phyloP scores from a whole-genome alignment of 2,113 vertebrate species.

The Herpailurus yagouaroundi region DNA sequence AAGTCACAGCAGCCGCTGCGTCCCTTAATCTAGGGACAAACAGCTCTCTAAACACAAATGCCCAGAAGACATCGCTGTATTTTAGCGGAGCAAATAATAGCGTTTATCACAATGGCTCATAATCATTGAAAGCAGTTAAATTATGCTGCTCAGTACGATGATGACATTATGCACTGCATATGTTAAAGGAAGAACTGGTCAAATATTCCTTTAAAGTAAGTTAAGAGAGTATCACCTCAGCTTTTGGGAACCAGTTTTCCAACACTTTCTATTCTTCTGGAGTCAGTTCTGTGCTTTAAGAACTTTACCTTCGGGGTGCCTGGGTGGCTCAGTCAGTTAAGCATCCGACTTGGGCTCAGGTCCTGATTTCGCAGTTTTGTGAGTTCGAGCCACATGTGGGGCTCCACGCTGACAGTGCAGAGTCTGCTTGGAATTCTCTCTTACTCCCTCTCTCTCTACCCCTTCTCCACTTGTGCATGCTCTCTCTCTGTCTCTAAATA shows the following conservation, averaged over 20 bases:
- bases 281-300: not conserved
- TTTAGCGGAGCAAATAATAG: not conserved
- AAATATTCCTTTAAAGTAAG: slow-evolving; percentile 12
- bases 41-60: not conserved
- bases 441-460: too few species aligned
- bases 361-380: too few species aligned
- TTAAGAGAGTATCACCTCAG: not conserved
- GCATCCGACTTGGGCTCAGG: too few species aligned
- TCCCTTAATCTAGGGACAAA: not conserved
- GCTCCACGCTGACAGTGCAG: too few species aligned
- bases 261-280: not conserved
- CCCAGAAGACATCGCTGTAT: not conserved
- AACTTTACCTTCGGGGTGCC: not conserved
- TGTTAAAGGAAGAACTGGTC: not conserved
- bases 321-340: too few species aligned
- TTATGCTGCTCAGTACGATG: not conserved
- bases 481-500: too few species aligned
- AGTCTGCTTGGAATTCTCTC: too few species aligned
- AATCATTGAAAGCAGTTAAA: not conserved
- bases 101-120: not conserved
- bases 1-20: too few species aligned
- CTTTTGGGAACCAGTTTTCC: not conserved
- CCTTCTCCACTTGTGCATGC: too few species aligned
- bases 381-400: too few species aligned
- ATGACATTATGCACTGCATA: not conserved